Percentiles rank a stretch among this genome's conserved stretches.
Conservation (phyloP, 2,888 invertebrate species). For the Lottia scabra region DNA sequence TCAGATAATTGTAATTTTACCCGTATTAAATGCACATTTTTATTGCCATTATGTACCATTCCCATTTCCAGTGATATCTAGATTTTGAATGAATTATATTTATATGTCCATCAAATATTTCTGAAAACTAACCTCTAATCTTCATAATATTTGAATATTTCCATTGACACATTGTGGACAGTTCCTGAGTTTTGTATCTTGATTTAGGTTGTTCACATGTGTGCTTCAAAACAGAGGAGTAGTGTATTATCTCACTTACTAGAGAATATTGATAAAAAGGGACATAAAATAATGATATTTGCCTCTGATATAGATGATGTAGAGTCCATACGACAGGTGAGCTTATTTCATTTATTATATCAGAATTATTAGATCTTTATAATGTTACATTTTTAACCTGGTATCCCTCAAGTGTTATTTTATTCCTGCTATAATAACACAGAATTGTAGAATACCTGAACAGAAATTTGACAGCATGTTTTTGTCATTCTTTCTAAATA, state of each 20-base stretch:
- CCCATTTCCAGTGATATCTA: not conserved
- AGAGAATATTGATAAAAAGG: slow-evolving; percentile 35
- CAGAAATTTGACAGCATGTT: no score
- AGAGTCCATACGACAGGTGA: slow-evolving; percentile 51
- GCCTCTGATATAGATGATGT: slow-evolving; percentile 76
- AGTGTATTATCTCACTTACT: slow-evolving; percentile 37
- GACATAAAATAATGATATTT: slow-evolving; percentile 75
- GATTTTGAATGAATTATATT: no score
- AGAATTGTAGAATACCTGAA: no score
- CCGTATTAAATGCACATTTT: no score
- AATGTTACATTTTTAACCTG: no score
- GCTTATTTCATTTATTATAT: not conserved
- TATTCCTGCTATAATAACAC: no score
- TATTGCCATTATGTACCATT: no score
- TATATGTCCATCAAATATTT: no score
- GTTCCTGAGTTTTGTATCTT: not conserved
- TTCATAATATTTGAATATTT: not conserved
- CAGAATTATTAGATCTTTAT: no score
- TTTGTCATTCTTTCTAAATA: no score
- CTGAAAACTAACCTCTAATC: not conserved
- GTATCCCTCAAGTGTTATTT: no score
- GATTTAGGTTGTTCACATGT: slow-evolving; percentile 47
- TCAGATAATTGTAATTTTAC: no score
- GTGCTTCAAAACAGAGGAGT: slow-evolving; percentile 30
- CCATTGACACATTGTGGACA: not conserved